Conservation (phyloP, 2,888 invertebrate genomes). For the Agrenia bidenticulata region DNA sequence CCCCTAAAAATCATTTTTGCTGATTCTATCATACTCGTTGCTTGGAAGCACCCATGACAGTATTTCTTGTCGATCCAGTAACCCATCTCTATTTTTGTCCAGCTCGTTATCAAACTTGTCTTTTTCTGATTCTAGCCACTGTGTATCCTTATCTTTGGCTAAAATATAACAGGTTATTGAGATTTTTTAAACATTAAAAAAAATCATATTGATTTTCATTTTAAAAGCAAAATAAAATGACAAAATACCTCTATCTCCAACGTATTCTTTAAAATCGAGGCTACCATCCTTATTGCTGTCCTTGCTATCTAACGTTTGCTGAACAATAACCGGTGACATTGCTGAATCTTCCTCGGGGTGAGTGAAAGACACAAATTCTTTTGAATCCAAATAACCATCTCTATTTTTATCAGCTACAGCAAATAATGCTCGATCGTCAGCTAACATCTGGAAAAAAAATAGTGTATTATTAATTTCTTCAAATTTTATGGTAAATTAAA, state of each 20-base stretch:
- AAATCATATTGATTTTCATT: neutral
- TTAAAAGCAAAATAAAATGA: neutral
- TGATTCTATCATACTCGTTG: constrained; percentile 68
- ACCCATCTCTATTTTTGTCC: constrained; percentile 81
- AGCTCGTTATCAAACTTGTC: constrained; percentile 82
- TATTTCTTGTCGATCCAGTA: constrained; percentile 75
- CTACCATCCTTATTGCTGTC: constrained; percentile 81
- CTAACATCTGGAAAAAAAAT: constrained; percentile 57
- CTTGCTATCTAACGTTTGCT: constrained; percentile 72
- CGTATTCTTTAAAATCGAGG: constrained; percentile 81
- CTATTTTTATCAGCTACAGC: constrained; percentile 77
- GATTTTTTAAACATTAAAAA: constrained; percentile 5
- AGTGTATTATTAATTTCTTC: no score
- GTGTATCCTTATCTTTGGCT: constrained; percentile 69
- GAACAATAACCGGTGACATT: constrained; percentile 77
- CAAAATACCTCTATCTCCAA: constrained; percentile 69
- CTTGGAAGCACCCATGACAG: constrained; percentile 86
- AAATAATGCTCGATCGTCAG: constrained; percentile 84
- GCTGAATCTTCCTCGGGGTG: constrained; percentile 90
- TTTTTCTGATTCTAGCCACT: constrained; percentile 71
- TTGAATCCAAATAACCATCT: constrained; percentile 71
- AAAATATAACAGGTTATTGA: constrained; percentile 55
- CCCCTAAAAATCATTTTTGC: no score
- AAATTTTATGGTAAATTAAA: no score
- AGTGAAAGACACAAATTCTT: constrained; percentile 84